Conservation (phyloP, 1,140 invertebrate genomes). For the Drosophila teissieri region DNA sequence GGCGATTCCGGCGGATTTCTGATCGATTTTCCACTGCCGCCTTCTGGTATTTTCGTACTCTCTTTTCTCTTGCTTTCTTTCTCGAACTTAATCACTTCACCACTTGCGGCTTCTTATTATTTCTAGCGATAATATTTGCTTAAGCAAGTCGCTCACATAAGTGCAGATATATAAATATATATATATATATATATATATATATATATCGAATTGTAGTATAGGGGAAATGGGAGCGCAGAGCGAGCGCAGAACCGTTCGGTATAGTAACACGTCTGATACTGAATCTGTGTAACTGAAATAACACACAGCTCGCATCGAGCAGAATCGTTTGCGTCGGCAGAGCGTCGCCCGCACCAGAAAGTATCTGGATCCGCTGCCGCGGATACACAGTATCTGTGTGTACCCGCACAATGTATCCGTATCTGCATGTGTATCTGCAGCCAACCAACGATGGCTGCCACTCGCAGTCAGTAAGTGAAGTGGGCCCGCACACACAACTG, state of each 20-base stretch:
- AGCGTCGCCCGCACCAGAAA: slow-evolving; percentile 27
- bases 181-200: slow-evolving; percentile 10
- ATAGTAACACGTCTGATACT: slow-evolving; percentile 85
- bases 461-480: slow-evolving; percentile 80
- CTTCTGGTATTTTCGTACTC: background rate
- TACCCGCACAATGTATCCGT: slow-evolving; percentile 15
- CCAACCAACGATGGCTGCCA: slow-evolving; percentile 70
- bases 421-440: slow-evolving; percentile 34
- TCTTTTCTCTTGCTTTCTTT: slow-evolving; percentile 8
- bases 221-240: slow-evolving; percentile 47
- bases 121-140: slow-evolving; percentile 76
- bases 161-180: slow-evolving; percentile 9
- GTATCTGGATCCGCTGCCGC: slow-evolving; percentile 4
- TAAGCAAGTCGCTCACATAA: slow-evolving; percentile 61
- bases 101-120: slow-evolving; percentile 47
- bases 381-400: slow-evolving; percentile 1
- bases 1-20: slow-evolving; percentile 26
- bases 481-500: slow-evolving; percentile 10
- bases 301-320: slow-evolving; percentile 76
- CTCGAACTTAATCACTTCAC: slow-evolving; percentile 26
- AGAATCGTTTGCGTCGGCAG: slow-evolving; percentile 25
- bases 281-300: slow-evolving; percentile 85
- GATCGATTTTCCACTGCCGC: slow-evolving; percentile 1
- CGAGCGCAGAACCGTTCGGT: slow-evolving; percentile 77
- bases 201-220: slow-evolving; percentile 25